Evolutionary conservation across 1,140 invertebrate species (phyloP).

Genomic region (Pararge aegeria): DNA sequence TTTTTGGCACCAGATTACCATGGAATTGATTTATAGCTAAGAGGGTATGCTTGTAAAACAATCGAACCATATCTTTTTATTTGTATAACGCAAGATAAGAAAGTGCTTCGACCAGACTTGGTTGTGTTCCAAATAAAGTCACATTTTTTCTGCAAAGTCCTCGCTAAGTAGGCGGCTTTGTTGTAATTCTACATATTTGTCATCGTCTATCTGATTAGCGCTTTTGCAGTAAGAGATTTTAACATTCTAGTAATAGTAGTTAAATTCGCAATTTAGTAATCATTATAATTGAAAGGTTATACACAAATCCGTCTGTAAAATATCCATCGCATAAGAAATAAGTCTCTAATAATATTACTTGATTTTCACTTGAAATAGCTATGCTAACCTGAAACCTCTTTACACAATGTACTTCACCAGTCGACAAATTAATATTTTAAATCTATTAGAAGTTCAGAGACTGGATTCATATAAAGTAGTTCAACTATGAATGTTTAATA

Average conservation of each 20-base stretch:
- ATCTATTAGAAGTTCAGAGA: neutral
- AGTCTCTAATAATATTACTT: no score
- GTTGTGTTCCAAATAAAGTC: neutral
- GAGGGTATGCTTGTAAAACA: constrained; percentile 1
- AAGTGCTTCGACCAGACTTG: neutral
- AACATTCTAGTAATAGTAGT: no score
- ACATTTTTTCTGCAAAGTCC: neutral
- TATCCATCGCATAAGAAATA: no score
- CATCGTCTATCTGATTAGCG: neutral
- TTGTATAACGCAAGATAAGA: neutral
- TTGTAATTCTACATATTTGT: neutral
- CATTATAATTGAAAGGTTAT: no score
- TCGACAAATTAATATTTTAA: neutral
- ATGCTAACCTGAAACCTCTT: no score
- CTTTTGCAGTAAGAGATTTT: no score
- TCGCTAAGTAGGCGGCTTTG: neutral
- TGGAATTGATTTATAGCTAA: neutral
- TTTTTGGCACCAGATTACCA: neutral
- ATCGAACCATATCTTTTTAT: neutral
- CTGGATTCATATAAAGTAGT: neutral
- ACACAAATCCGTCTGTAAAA: no score
- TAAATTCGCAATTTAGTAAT: no score
- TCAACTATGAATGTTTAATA: neutral
- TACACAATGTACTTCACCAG: no score
- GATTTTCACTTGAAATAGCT: no score